Conservation (phyloP, 2,797 vertebrate genomes). For the Allobates femoralis region DNA sequence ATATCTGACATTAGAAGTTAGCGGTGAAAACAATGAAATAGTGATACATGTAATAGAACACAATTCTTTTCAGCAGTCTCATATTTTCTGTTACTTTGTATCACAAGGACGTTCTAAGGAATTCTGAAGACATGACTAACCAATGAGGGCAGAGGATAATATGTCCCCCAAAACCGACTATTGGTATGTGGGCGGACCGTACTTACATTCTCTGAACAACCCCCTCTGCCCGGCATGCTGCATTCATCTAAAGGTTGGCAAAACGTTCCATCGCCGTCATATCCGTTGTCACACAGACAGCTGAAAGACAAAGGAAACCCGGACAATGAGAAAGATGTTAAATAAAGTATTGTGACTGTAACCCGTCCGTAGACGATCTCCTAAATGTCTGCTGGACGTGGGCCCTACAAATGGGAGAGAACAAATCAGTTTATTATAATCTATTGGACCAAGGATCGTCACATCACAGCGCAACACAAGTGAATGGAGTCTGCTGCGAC, state of each 20-base stretch:
- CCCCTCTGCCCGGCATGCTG: slow-evolving; percentile 77
- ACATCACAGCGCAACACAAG: no score
- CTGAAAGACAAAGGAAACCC: slow-evolving; percentile 70
- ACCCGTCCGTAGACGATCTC: background rate
- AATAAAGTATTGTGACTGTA: background rate
- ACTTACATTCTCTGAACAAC: slow-evolving; percentile 89
- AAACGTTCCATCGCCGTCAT: slow-evolving; percentile 89
- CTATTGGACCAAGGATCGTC: background rate
- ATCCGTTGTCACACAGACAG: slow-evolving; percentile 87
- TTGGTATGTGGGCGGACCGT: no score
- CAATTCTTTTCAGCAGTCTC: no score
- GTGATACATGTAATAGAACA: no score
- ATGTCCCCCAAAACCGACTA: no score
- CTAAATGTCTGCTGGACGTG: background rate
- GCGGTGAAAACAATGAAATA: no score
- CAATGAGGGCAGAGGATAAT: no score
- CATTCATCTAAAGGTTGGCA: slow-evolving; percentile 84
- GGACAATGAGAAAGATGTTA: background rate
- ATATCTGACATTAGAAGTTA: no score
- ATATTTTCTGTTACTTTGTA: no score
- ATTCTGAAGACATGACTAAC: no score
- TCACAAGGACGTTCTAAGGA: no score
- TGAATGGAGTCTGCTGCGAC: no score
- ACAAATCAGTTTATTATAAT: background rate
- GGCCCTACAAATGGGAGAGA: background rate